A percentile compares a stretch with the other conserved stretches of the same genome.
phyloP scores from a whole-genome alignment of 2,113 vertebrate species.

The Rhinopomastus cyanomelas region DNA sequence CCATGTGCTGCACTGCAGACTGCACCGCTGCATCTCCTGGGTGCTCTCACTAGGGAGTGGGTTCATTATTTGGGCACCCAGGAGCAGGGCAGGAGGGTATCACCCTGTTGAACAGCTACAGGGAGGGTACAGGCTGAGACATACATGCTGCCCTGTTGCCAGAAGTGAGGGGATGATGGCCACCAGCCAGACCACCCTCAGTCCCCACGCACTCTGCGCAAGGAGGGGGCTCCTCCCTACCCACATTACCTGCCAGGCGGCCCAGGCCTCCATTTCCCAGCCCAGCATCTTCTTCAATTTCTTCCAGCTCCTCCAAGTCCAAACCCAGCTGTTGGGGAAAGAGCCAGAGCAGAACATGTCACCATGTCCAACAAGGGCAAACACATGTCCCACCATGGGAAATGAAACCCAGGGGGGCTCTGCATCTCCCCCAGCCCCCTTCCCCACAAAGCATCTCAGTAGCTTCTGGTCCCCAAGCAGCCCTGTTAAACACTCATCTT shows the following conservation, averaged over 20 bases:
- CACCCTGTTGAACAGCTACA: neutral
- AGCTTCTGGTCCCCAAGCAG: neutral
- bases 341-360: neutral
- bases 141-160: neutral
- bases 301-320: conserved; percentile 88
- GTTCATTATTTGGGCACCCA: neutral
- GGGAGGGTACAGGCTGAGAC: neutral
- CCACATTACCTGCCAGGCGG: conserved; percentile 81
- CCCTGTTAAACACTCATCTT: too few species aligned
- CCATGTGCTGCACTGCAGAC: neutral
- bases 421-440: neutral
- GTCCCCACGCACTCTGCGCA: rapidly evolving
- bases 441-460: neutral
- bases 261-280: conserved; percentile 88
- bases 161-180: neutral
- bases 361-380: neutral
- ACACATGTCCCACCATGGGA: neutral
- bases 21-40: neutral
- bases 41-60: neutral
- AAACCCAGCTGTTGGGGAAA: conserved; percentile 78
- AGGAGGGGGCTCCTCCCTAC: neutral
- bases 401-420: neutral
- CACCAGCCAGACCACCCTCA: rapidly evolving
- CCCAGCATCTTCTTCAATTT: conserved; percentile 90
- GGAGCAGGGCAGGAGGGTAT: neutral